phyloP scores from a whole-genome alignment of 2,888 invertebrate genomes.

The Apamea crenata region DNA sequence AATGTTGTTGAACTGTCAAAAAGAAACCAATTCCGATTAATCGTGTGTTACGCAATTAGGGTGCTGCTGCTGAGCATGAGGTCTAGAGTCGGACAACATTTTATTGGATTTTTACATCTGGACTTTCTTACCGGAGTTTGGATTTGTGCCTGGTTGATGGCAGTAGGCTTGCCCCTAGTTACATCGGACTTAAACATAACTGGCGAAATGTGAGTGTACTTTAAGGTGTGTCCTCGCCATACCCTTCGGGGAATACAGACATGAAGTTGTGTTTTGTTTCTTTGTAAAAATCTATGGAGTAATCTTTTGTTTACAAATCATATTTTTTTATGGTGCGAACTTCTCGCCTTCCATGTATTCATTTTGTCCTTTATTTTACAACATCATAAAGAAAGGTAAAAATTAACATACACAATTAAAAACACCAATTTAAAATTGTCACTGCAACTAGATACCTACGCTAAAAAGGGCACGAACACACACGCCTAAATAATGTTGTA shows the following conservation, averaged over 20 bases:
- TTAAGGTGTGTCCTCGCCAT: too few relatives aligned
- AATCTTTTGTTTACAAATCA: neutral
- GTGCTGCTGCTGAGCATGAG: too few relatives aligned
- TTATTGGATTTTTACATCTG: neutral
- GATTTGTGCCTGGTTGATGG: neutral
- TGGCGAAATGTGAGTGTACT: too few relatives aligned
- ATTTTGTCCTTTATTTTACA: too few relatives aligned
- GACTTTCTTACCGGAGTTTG: neutral
- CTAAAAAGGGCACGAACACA: conserved; percentile 19
- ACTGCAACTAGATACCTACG: neutral
- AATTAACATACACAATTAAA: neutral
- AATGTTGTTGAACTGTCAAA: too few relatives aligned
- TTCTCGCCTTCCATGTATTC: too few relatives aligned
- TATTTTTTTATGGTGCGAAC: too few relatives aligned
- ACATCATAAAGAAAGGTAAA: neutral
- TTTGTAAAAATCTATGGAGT: neutral
- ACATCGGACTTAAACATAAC: too few relatives aligned
- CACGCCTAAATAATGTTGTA: conserved; percentile 32
- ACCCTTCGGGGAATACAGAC: neutral
- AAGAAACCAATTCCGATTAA: too few relatives aligned
- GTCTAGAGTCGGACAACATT: too few relatives aligned
- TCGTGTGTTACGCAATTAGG: too few relatives aligned
- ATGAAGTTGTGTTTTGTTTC: neutral
- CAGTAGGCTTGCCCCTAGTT: too few relatives aligned
- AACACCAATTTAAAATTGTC: neutral